phyloP scores from a whole-genome alignment of 2,797 vertebrate species.

The Oreochromis mossambicus region DNA sequence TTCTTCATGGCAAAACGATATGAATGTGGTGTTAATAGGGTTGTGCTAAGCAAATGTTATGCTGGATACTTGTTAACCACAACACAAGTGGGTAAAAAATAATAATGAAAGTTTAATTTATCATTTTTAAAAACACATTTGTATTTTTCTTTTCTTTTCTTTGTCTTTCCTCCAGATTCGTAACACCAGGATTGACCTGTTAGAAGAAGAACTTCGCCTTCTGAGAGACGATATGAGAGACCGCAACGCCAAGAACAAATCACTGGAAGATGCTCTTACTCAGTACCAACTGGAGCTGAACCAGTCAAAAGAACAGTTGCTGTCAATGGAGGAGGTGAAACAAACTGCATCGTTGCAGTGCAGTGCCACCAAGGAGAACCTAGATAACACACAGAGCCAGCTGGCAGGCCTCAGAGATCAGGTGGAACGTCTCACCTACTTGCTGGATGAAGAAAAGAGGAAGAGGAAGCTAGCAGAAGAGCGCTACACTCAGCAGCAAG shows the following conservation, averaged over 20 bases:
- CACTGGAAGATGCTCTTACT: slow-evolving; percentile 82
- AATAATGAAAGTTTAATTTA: neutral
- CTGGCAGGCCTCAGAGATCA: slow-evolving; percentile 86
- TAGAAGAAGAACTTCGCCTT: slow-evolving; percentile 88
- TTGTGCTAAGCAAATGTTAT: neutral
- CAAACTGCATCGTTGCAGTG: slow-evolving; percentile 81
- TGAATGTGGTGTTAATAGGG: neutral
- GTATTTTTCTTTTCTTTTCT: neutral
- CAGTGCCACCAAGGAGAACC: slow-evolving; percentile 80
- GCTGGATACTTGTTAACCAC: neutral
- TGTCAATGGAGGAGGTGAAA: slow-evolving; percentile 86
- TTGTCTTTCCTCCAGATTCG: slow-evolving; percentile 79
- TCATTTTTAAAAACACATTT: neutral
- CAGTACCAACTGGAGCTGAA: slow-evolving; percentile 83
- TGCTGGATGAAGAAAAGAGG: slow-evolving; percentile 87
- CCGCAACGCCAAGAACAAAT: slow-evolving; percentile 82
- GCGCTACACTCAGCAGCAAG: slow-evolving; percentile 85
- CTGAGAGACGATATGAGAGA: slow-evolving; percentile 82
- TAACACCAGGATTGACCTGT: slow-evolving; percentile 89
- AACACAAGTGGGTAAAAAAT: neutral
- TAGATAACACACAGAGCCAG: slow-evolving; percentile 83
- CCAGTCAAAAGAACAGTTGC: slow-evolving; percentile 80
- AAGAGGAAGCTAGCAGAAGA: slow-evolving; percentile 88
- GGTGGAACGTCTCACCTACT: slow-evolving; percentile 82
- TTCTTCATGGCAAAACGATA: neutral